Evolutionary conservation across 1,140 invertebrate genomes (phyloP), one percentile per base, ranked within the genome.

Genomic region (Sminthurinus signatus): DNA sequence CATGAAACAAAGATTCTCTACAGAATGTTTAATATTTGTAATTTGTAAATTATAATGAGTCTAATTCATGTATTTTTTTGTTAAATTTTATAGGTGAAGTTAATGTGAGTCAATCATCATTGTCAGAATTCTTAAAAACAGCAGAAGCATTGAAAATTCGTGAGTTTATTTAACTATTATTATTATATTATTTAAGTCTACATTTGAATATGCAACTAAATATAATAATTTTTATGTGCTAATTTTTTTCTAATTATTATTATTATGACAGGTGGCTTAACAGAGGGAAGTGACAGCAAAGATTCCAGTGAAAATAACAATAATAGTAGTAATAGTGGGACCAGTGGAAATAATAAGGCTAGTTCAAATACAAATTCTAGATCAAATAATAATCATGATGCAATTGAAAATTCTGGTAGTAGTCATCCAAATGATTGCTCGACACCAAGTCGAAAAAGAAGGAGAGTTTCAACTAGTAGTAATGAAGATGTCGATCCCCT

Each of bases 41-140:
- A n/a, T n/a, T n/a, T n/a, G n/a, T n/a, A n/a, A n/a, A n/a, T n/a
- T n/a, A n/a, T n/a, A n/a, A n/a, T n/a, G n/a, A n/a, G n/a, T n/a
- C n/a, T n/a, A n/a, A n/a, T n/a, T n/a, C n/a, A n/a, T n/a, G n/a
- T n/a, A n/a, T n/a, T n/a, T n/a, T n/a, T n/a, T n/a, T n/a, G 73
- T 81, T 91, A 73, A 87, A 89, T 79, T 91, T 90, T 78, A 92
- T 93, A 89, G 88, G 89, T 36, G 88, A 92, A 81, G 88, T 91
- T 69, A 90, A 90, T 80, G 87, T 91, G 74, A 87, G 85, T 73
- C 88, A 91, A 80, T 87, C 89, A 81, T 84, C 88, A 77, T 78
- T 91, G 77, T 86, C 87, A 65, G 87, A 88, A 81, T 90, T 94
- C 81, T 82, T 93, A 72, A 91, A 91, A 81, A 92, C 89, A 71